Conservation (phyloP, 2,888 invertebrate genomes). For the Taenaris catops region DNA sequence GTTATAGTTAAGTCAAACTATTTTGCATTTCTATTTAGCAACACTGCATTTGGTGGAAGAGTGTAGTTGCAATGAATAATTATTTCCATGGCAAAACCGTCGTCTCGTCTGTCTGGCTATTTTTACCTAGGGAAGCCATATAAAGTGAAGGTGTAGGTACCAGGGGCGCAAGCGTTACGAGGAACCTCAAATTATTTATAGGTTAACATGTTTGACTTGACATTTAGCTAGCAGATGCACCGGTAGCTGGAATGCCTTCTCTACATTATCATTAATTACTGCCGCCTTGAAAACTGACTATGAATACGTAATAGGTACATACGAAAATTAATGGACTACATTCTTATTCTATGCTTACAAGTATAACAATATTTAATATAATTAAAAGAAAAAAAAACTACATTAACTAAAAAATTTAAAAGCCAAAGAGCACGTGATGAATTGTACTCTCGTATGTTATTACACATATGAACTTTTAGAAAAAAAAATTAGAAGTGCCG, state of each 20-base stretch:
- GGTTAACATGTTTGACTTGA: conserved; percentile 57
- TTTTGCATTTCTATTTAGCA: too few species aligned
- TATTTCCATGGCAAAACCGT: conserved; percentile 28
- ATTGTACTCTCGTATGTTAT: too few species aligned
- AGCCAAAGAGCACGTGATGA: too few species aligned
- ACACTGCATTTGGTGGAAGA: too few species aligned
- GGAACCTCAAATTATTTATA: conserved; percentile 69
- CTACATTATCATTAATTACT: conserved; percentile 57
- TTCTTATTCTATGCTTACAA: too few species aligned
- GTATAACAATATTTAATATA: too few species aligned
- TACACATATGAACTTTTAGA: too few species aligned
- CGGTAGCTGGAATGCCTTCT: conserved; percentile 39
- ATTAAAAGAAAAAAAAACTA: too few species aligned
- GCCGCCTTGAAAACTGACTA: conserved; percentile 46
- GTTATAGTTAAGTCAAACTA: too few species aligned
- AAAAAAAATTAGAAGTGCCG: too few species aligned
- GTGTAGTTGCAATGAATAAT: too few species aligned
- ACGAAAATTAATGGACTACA: conserved; percentile 34
- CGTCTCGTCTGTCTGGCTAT: conserved; percentile 45
- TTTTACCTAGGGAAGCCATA: conserved; percentile 62
- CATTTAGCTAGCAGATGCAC: conserved; percentile 68
- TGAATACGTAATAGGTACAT: conserved; percentile 34
- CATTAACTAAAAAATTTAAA: too few species aligned
- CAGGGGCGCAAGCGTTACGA: conserved; percentile 38
- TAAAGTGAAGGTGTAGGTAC: conserved; percentile 32